Base-by-base conservation (phyloP, 2,888 invertebrate genomes). In the Xanthia togata region DNA sequence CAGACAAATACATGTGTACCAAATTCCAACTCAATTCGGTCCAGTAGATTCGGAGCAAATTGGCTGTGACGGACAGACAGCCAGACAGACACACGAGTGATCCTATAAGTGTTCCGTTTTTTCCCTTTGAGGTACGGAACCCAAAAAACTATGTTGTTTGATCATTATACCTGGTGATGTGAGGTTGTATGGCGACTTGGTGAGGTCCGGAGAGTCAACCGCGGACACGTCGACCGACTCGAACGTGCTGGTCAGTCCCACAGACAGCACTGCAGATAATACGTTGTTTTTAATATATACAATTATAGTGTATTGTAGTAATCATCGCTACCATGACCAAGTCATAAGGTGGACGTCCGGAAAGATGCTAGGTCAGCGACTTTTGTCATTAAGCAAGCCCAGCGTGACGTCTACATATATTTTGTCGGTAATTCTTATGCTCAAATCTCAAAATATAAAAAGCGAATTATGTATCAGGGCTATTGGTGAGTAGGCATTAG, bases 141-240 rank as follows among this genome's bases (percentile, higher is more conserved):
- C 38, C 38, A 6, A 38, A 38, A 38, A 31, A 20, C 3, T 31
- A 57, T 20, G 14, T 35, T 64, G 20, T 59, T 31, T 4, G 26
- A 23, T n/a, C 41, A 2, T n/a, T n/a, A n/a, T 81, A 98, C 99
- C 99, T 95, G 97, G 95, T 62, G 97, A 97, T n/a, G 98, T 98
- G 82, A 99, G 97, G 79, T 97, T 97, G 93, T 98, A 99, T 0
- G 99, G 99, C 35, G 97, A 91, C 91, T 98, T 94, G 3, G 97
- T 98, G 83, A 99, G 97, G 95, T 99, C 98, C 1, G 99, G 99
- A 91, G 99, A 98, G 57, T 98, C 98, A 20, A 98, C 98, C n/a
- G 98, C 97, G 65, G 97, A 97, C 4, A 98, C 98, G 53, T 93
- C 92, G 44, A 98, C 98, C 73, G 97, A 95, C 79, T 96, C 97